phyloP scores from a whole-genome alignment of 2,888 invertebrate species.

The Perithous albicinctus region DNA sequence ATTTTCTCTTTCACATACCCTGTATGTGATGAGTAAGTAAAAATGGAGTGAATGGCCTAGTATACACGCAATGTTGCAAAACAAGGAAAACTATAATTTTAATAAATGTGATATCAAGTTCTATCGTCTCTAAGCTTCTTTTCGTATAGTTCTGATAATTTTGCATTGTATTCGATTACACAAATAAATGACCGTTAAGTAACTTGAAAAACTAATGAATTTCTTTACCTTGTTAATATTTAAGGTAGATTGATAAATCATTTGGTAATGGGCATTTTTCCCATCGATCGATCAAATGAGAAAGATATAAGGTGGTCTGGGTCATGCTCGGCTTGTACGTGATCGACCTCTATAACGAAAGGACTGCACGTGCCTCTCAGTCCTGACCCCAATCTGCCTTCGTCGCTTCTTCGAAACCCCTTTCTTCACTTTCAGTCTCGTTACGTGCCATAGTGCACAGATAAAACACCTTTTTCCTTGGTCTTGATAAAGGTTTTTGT shows the following conservation, averaged over 20 bases:
- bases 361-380: constrained; percentile 19
- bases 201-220: background rate
- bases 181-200: background rate
- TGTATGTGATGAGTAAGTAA: no score
- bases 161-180: background rate
- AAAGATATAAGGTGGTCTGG: background rate
- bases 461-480: background rate
- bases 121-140: background rate
- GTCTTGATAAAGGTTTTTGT: background rate
- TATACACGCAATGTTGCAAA: no score
- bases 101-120: no score
- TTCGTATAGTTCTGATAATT: background rate
- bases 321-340: constrained; percentile 21
- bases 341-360: constrained; percentile 27
- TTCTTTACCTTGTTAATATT: background rate
- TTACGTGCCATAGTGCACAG: background rate
- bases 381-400: constrained; percentile 22
- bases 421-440: constrained; percentile 11
- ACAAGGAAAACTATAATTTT: background rate
- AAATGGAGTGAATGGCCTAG: no score
- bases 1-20: no score
- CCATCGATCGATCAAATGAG: constrained; percentile 9
- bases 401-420: background rate
- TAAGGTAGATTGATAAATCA: background rate
- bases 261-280: background rate